phyloP scores from a whole-genome alignment of 1,140 invertebrate species.

The Tyrophagus putrescentiae region DNA sequence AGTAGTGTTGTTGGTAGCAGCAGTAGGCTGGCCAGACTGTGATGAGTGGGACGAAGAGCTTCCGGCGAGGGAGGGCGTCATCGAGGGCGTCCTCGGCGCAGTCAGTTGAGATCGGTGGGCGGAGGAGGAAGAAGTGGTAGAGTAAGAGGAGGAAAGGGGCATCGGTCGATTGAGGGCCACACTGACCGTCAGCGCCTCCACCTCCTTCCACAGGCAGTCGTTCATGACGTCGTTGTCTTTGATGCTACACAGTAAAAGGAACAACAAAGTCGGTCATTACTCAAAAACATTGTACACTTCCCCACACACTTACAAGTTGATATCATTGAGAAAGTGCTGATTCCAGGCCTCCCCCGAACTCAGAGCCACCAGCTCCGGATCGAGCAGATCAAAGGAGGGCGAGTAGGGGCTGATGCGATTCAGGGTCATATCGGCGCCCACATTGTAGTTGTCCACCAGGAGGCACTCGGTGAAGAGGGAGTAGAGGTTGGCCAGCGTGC shows the following conservation, averaged over 20 bases:
- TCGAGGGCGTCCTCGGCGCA: not conserved
- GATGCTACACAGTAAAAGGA: not conserved
- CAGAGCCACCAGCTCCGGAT: not conserved
- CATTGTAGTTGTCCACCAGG: not conserved
- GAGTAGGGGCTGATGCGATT: slow-evolving; percentile 2
- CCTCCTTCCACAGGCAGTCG: slow-evolving; percentile 10
- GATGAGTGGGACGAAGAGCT: not conserved
- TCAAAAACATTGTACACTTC: not conserved
- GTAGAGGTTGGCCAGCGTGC: slow-evolving; percentile 55
- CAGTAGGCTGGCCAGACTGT: too few species aligned
- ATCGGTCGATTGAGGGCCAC: not conserved
- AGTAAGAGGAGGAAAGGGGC: too few species aligned
- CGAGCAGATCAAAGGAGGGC: not conserved
- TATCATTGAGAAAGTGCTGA: not conserved
- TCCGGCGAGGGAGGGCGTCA: too few species aligned
- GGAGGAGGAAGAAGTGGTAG: not conserved
- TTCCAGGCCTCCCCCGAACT: not conserved
- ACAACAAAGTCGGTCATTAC: not conserved
- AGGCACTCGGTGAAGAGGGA: slow-evolving; percentile 33
- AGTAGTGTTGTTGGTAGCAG: too few species aligned
- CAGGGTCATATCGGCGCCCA: not conserved
- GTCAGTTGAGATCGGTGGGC: not conserved
- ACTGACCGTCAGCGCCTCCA: not conserved
- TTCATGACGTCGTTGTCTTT: slow-evolving; percentile 8
- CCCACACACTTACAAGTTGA: slow-evolving; percentile 10